Base-by-base conservation (phyloP, 2,113 vertebrate species). In the Abramis brama region DNA sequence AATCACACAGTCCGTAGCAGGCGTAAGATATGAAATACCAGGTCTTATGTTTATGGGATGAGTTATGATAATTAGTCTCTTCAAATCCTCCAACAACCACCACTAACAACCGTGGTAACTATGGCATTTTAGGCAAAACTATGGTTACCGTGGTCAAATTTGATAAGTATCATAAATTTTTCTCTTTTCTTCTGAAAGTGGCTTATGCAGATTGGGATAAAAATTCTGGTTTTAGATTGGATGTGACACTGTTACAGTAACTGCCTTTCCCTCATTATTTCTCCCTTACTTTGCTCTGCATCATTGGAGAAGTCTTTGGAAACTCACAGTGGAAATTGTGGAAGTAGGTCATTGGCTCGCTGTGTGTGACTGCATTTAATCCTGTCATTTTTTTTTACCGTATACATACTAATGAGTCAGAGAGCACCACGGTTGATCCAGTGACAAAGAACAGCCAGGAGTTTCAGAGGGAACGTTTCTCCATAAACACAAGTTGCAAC, bases 321-420 rank as follows among this genome's bases (percentile, higher is more conserved):
- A 83, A 30, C 50, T 88, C 81, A 64, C 68, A 57, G 55, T 89
- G 88, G 90, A 90, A 93, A 92, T 89, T 91, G 91, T 91, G 82
- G 91, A 93, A 90, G 85, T 90, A 81, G 88, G 88, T 70, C 86
- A 87, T 47, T 73, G 50, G 86, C 82, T 88, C 83, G 75, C 59
- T 71, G n/a, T 33, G 59, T 79, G 55, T 82, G 55, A n/a, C 50
- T 79, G 81, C 33, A 33, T 83, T 70, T 55, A 85, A 73, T 33
- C 68, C 50, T 83, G 47, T 21, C 1, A 6, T 50, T 27, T 73
- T 83, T 83, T 55, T 17, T 80, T 68, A 39, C 47, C 33, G 10
- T 77, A 25, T 36, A 59, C 30, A 80, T 43, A 52, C 39, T 25
- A 83, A 68, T 82, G 43, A 84, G 39, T 15, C 52, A 79, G 64